phyloP scores from a whole-genome alignment of 2,888 invertebrate species.

The Hedya salicella region DNA sequence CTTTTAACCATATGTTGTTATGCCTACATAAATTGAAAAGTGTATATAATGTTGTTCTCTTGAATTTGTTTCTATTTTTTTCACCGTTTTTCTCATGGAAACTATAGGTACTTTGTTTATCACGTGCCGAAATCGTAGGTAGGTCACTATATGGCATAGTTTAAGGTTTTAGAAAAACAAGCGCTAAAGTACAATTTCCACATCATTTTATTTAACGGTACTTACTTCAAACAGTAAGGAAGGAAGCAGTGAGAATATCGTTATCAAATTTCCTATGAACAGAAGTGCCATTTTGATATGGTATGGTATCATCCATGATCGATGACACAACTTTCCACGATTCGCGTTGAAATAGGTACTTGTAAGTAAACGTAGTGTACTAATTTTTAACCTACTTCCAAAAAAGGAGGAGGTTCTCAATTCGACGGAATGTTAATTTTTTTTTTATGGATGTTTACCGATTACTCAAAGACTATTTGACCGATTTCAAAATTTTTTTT shows the following conservation, averaged over 20 bases:
- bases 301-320: too few species aligned
- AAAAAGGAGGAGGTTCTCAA: too few species aligned
- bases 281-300: conserved; percentile 46
- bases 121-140: too few species aligned
- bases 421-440: too few species aligned
- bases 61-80: neutral
- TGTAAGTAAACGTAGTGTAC: conserved; percentile 46
- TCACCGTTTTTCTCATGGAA: too few species aligned
- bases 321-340: conserved; percentile 50
- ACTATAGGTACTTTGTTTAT: neutral
- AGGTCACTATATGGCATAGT: too few species aligned
- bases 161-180: too few species aligned
- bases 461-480: too few species aligned
- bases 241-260: neutral
- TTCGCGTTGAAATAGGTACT: conserved; percentile 46
- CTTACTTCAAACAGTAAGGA: conserved; percentile 1
- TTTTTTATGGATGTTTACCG: too few species aligned
- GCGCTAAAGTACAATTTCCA: too few species aligned
- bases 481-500: too few species aligned
- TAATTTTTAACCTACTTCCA: too few species aligned
- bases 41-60: neutral
- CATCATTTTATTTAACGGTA: neutral
- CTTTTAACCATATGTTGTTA: neutral
- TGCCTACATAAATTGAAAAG: neutral
- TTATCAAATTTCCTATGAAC: conserved; percentile 1